Evolutionary conservation across 2,113 vertebrate genomes (phyloP), one percentile per base, ranked within the genome.

Genomic region (Herpetotheres cachinnans): DNA sequence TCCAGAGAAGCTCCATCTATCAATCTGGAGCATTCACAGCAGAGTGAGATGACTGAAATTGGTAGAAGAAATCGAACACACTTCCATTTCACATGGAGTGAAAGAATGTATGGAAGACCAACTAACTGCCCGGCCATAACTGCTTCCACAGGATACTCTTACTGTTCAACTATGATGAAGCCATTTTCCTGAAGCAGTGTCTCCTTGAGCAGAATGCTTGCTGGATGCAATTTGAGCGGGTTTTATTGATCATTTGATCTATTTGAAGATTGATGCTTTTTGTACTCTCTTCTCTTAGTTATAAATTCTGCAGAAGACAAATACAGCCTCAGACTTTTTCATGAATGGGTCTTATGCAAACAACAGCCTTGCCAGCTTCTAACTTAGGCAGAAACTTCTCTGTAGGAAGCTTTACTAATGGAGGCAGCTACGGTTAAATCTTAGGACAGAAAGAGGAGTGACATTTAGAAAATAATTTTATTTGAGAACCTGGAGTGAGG

Each of bases 241-340:
- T 66, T 94, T 86, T 92, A 96, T 83, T 89, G 82, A 94, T 76
- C 38, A 90, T 83, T 82, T 96, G 30, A 95, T 90, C 59, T 92
- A 55, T 83, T 22, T 78, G 93, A 90, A 92, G 76, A 93, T 1
- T 73, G 71, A 86, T 86, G 86, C 29, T 66, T 89, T 94, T 95
- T 93, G 50, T 86, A 73, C 54, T 86, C 54, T 79, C 58, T 66
- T 90, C 50, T 59, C 46, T 82, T 61, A 69, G 66, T 91, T 94
- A 76, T 61, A 95, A 76, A 89, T 93, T 88, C 67, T 83, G n/a
- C 62, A 92, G 54, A 95, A 91, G 88, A 83, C 71, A 95, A 88
- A 94, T 63, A 92, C 1, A 90, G 67, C 11, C 76, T 81, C 59
- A 67, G 82, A 89, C 21, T 55, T 50, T 59, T 55, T 73, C 13